Percentiles rank a stretch among this genome's conserved stretches.
Conservation (phyloP, 1,140 invertebrate species). For the Halyomorpha halys region DNA sequence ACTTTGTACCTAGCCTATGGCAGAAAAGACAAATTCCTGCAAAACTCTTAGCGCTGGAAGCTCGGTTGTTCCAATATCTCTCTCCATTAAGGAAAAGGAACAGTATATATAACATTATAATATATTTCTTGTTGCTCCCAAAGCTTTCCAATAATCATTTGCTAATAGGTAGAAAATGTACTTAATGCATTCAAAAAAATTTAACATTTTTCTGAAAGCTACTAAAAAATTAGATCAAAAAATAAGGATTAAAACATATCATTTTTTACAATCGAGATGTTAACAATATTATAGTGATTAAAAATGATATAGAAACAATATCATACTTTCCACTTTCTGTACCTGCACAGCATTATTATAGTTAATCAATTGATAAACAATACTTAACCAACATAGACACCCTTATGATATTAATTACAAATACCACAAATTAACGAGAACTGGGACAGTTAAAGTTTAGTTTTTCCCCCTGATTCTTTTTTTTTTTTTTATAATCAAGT, state of each 20-base stretch:
- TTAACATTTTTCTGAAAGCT: not conserved
- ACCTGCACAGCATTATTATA: no score
- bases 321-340: no score
- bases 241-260: not conserved
- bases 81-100: not conserved
- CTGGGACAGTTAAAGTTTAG: no score
- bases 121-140: not conserved
- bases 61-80: constrained; percentile 8
- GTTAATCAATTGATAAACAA: no score
- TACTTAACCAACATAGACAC: no score
- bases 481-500: no score
- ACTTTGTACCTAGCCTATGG: constrained; percentile 5
- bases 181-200: not conserved
- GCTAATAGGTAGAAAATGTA: not conserved
- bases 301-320: no score
- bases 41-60: not conserved
- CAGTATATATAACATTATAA: not conserved
- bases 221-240: not conserved
- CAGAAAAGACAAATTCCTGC: not conserved
- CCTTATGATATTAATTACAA: no score
- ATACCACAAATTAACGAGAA: no score
- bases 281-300: no score
- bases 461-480: no score
- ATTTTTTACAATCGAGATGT: no score
- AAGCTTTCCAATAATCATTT: not conserved